Percentiles rank a stretch among this genome's conserved stretches.
Evolutionary conservation across 2,113 vertebrate genomes (phyloP).

Genomic region (Halichoerus grypus): DNA sequence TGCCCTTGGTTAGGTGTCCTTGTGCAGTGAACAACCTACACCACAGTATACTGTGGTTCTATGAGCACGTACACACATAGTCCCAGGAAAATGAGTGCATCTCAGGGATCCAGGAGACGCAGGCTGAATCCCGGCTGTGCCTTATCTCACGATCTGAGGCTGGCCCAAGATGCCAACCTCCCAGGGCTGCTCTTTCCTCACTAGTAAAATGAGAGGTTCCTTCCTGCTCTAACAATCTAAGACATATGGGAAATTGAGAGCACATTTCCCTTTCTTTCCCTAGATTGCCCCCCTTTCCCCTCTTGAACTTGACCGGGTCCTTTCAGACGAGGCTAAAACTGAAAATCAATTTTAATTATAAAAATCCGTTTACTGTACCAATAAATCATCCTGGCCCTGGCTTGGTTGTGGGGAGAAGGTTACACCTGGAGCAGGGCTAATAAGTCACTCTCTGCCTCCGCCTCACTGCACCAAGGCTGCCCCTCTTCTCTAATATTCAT

Average conservation of each 20-base stretch:
- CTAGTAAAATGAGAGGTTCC: not conserved
- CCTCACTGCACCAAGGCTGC: not conserved
- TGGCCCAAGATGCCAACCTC: not conserved
- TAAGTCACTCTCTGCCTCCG: conserved; percentile 68
- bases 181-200: not conserved
- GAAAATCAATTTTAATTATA: conserved; percentile 91
- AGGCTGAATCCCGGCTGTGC: not conserved
- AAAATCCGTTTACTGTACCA: conserved; percentile 83
- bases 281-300: not conserved
- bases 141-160: not conserved
- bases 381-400: conserved; percentile 79
- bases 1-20: not conserved
- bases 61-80: fast-evolving
- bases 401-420: conserved; percentile 64
- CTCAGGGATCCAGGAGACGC: not conserved
- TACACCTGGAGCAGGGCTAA: conserved; percentile 80
- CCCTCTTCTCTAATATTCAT: conserved; percentile 71
- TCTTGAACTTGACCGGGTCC: conserved; percentile 76
- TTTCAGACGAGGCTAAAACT: conserved; percentile 83
- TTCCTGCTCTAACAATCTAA: not conserved
- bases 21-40: not conserved
- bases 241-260: conserved; percentile 26
- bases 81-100: not conserved
- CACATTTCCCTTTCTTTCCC: not conserved
- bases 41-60: not conserved